These are phyloP conservation scores for Brachionichthys hirsutus DNA, from an alignment of 2,113 vertebrate species.

Conservation along the genomic window DNA sequence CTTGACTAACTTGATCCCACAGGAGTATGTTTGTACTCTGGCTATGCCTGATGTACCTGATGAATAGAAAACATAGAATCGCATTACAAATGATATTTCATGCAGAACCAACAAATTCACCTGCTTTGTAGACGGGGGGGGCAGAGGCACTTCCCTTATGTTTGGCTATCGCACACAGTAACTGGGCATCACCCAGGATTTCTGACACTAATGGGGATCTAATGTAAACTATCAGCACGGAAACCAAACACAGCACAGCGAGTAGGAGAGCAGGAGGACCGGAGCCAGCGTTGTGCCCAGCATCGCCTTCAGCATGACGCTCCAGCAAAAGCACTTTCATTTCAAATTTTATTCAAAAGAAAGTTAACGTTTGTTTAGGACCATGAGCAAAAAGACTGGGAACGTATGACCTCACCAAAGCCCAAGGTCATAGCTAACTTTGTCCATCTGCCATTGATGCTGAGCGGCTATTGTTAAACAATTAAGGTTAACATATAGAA, in stretches of 20 bases:
- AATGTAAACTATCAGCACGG: constrained; percentile 51
- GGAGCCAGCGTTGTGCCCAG: not conserved
- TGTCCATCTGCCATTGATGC: no score
- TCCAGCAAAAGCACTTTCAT: not conserved
- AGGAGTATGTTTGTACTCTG: not conserved
- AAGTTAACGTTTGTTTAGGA: no score
- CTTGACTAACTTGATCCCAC: constrained; percentile 39
- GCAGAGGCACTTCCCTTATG: constrained; percentile 5
- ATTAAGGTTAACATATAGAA: no score
- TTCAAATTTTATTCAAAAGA: no score
- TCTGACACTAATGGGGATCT: constrained; percentile 61
- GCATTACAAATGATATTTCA: not conserved
- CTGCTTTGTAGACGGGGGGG: constrained; percentile 8
- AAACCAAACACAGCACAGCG: constrained; percentile 42
- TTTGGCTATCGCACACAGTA: constrained; percentile 27
- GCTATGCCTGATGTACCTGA: not conserved
- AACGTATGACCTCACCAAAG: no score
- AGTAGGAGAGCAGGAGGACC: constrained; percentile 12
- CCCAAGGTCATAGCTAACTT: no score
- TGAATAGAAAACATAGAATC: not conserved
- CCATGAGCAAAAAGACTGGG: no score
- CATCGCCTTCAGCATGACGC: not conserved
- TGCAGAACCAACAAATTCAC: constrained; percentile 6
- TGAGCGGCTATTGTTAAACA: no score
- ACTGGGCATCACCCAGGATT: constrained; percentile 25